These are phyloP conservation scores for Coregonus sp. DNA, from an alignment of 2,797 vertebrate genomes.

Conservation along the genomic window DNA sequence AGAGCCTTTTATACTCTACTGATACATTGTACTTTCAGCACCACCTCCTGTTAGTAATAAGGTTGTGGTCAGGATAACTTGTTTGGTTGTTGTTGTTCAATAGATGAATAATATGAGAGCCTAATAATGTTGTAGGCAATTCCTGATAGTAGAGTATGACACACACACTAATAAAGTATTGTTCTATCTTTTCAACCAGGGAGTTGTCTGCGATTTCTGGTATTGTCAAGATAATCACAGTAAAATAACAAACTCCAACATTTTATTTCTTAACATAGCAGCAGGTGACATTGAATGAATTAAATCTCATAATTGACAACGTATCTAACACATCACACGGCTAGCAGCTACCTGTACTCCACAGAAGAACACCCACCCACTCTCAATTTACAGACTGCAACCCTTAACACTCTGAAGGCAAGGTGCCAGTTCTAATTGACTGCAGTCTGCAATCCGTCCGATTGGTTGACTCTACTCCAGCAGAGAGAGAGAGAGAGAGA, in stretches of 20 bases:
- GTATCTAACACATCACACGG: background rate
- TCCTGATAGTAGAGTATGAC: background rate
- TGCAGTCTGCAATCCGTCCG: background rate
- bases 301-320: background rate
- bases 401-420: background rate
- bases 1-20: background rate
- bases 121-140: background rate
- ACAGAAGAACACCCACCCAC: too few species aligned
- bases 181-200: background rate
- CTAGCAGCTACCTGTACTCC: background rate
- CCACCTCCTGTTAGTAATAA: background rate
- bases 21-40: background rate
- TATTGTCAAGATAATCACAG: too few species aligned
- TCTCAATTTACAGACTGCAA: too few species aligned
- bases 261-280: background rate
- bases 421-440: conserved; percentile 8
- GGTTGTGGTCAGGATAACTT: background rate
- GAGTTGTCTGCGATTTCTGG: too few species aligned
- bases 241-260: too few species aligned
- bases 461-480: background rate
- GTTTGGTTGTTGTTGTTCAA: background rate
- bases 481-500: background rate
- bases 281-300: background rate
- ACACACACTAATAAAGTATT: background rate
- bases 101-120: background rate